phyloP scores from a whole-genome alignment of 2,888 invertebrate species.

The Xestia rhomboidea region DNA sequence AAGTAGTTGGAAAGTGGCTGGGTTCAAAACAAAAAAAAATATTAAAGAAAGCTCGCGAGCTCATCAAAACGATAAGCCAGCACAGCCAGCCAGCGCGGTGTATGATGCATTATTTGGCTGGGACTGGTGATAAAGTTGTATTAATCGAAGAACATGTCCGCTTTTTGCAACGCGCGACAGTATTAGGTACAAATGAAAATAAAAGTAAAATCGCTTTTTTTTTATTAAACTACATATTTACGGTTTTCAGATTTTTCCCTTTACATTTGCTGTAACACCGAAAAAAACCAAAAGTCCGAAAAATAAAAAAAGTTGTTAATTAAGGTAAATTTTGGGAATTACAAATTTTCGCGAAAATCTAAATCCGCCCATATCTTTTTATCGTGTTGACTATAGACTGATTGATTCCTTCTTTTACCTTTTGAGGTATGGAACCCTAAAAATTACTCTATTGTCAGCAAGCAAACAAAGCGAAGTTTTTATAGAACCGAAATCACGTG shows the following conservation, averaged over 20 bases:
- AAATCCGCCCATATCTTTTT: too few species aligned
- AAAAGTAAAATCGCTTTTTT: too few species aligned
- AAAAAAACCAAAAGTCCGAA: too few species aligned
- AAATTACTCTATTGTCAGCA: background rate
- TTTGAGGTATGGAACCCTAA: too few species aligned
- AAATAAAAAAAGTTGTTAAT: too few species aligned
- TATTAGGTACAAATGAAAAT: background rate
- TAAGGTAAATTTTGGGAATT: too few species aligned
- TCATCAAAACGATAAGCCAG: background rate
- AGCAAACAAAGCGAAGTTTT: background rate
- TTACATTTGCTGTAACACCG: too few species aligned
- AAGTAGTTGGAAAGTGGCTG: background rate
- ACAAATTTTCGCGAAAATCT: too few species aligned
- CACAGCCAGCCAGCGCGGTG: background rate
- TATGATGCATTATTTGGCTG: background rate
- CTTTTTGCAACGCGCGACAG: background rate
- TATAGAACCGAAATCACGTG: background rate
- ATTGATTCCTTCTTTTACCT: too few species aligned
- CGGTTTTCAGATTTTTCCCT: too few species aligned
- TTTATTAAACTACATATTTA: too few species aligned
- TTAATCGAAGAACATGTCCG: background rate
- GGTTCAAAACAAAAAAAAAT: background rate
- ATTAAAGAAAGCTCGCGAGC: background rate
- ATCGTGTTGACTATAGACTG: too few species aligned
- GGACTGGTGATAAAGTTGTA: background rate